Evolutionary conservation across 2,797 vertebrate genomes (phyloP).

Genomic region (Phrynocephalus forsythii): DNA sequence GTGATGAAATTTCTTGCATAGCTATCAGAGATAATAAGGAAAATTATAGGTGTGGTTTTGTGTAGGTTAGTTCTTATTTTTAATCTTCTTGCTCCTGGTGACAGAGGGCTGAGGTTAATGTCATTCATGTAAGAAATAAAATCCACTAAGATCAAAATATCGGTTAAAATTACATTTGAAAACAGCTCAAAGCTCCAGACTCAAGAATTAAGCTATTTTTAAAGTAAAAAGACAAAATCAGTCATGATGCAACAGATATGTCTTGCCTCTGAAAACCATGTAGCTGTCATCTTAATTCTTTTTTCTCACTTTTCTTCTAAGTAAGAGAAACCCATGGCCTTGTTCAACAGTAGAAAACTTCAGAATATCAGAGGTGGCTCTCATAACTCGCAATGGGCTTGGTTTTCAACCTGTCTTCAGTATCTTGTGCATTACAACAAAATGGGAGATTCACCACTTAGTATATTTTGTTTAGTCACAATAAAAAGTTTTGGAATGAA

Average conservation of each 20-base stretch:
- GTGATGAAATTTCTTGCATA: conserved; percentile 21
- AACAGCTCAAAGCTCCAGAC: conserved; percentile 51
- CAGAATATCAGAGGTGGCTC: not conserved
- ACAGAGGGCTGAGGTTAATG: conserved; percentile 36
- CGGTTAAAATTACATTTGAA: conserved; percentile 56
- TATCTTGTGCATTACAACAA: not conserved
- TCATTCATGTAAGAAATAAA: conserved; percentile 42
- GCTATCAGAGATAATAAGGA: conserved; percentile 29
- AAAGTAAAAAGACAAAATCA: conserved; percentile 49
- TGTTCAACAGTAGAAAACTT: not conserved
- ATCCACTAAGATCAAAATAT: conserved; percentile 39
- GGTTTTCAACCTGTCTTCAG: not conserved
- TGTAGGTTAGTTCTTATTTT: conserved; percentile 28
- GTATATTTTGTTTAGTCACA: not conserved
- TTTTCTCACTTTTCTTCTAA: conserved; percentile 4
- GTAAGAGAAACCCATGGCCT: not conserved
- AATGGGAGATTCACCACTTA: not conserved
- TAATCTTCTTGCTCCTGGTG: conserved; percentile 42
- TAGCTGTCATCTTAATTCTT: not conserved
- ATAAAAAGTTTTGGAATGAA: not conserved
- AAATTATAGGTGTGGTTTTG: conserved; percentile 21
- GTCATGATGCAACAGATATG: conserved; percentile 22
- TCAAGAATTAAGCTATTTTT: conserved; percentile 44
- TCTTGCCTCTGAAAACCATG: not conserved
- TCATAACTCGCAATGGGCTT: not conserved